Conservation (phyloP, 2,888 invertebrate genomes). For the Lordiphosa fenestrarum region DNA sequence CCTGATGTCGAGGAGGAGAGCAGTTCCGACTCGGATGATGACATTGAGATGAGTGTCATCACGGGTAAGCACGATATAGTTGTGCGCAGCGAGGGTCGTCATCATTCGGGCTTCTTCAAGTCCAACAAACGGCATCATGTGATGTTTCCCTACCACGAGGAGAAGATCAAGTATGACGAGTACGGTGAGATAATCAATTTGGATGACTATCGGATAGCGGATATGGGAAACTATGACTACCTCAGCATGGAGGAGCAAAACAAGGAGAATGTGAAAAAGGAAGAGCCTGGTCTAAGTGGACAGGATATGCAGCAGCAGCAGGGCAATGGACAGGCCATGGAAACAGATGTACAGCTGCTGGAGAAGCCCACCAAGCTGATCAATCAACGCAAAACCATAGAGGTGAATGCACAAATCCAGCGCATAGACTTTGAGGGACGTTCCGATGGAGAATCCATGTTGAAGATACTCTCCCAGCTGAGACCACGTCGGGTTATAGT, state of each 20-base stretch:
- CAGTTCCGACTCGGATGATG: conserved; percentile 90
- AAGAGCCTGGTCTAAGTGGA: conserved; percentile 52
- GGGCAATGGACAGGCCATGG: conserved; percentile 43
- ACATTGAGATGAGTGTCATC: conserved; percentile 91
- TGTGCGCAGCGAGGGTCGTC: conserved; percentile 87
- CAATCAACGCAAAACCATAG: conserved; percentile 86
- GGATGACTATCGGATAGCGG: conserved; percentile 94
- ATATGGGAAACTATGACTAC: conserved; percentile 81
- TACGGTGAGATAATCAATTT: conserved; percentile 97
- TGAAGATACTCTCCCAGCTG: conserved; percentile 90
- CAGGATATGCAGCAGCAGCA: conserved; percentile 33
- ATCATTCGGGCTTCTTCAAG: conserved; percentile 90
- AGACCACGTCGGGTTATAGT: conserved; percentile 90
- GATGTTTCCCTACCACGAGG: conserved; percentile 97
- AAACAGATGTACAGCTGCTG: conserved; percentile 78
- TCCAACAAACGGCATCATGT: conserved; percentile 95
- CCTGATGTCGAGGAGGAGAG: conserved; percentile 85
- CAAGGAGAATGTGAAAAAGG: conserved; percentile 77
- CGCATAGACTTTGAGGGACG: conserved; percentile 99
- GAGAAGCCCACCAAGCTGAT: conserved; percentile 97
- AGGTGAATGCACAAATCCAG: conserved; percentile 91
- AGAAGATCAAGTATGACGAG: conserved; percentile 94
- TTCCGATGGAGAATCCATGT: conserved; percentile 90
- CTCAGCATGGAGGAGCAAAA: conserved; percentile 66
- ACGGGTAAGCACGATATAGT: conserved; percentile 94